Base-by-base conservation (phyloP, 2,113 vertebrate species). In the Otis tarda region DNA sequence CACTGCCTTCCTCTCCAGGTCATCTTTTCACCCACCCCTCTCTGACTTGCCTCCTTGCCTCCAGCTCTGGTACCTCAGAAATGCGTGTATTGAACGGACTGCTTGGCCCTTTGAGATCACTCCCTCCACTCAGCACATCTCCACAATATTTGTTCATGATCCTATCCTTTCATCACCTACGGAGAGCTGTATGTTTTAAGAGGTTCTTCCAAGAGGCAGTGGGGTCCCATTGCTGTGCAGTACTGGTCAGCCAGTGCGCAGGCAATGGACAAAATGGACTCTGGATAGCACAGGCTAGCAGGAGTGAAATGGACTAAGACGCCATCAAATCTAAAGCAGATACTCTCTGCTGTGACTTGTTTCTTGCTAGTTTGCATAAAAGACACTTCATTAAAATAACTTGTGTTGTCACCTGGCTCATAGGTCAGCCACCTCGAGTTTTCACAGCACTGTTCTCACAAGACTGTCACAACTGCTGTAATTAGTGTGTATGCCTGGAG, bases 301-400 rank as follows among this genome's bases (percentile, higher is more conserved):
- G 23, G 13, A 80, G 30, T 11, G 71, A 69, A 56, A 47, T 2
- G 3, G 67, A 68, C 7, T 8, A 73, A 80, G 59, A 22, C 0
- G 1, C 39, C 56, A n/a, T 35, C 45, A 41, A 37, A 65, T 35
- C 45, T 65, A 37, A 61, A 1, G 15, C 67, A 82, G 53, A 25
- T 39, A 23, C 30, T 84, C 39, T 75, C 30, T 87, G 43, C 57
- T 84, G 47, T 75, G 52, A 60, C 33, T 69, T n/a, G 27, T 85
- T 94, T 84, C 65, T 71, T 61, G 33, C 31, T 89, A 56, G 65
- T 83, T 87, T 79, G 35, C 69, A 31, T 16, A 50, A 89, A 61
- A 35, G 57, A 45, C 22, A 53, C 33, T 87, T 94, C 77, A 75
- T 94, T 87, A 91, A 87, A 87, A 79, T 56, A 71, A 18, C 25